Evolutionary conservation across 2,797 vertebrate species (phyloP).

Genomic region (Tapera naevia): DNA sequence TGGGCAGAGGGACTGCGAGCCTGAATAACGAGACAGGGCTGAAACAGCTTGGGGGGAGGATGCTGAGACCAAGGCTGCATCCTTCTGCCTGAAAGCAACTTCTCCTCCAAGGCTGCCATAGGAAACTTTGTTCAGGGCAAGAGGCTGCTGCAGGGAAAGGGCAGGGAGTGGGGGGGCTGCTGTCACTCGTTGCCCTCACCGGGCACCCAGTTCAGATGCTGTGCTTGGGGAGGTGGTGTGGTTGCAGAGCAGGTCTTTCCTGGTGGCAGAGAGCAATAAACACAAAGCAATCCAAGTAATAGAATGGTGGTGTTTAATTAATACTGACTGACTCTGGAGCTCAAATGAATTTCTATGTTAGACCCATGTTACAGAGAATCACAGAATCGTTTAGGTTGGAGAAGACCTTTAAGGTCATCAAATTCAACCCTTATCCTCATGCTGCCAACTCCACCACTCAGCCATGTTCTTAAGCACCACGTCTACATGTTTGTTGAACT

Average conservation of each 20-base stretch:
- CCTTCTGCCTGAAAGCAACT: not conserved
- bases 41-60: not conserved
- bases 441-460: too few relatives aligned
- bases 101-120: not conserved
- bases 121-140: not conserved
- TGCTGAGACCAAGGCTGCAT: not conserved
- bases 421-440: too few relatives aligned
- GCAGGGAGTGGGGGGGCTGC: not conserved
- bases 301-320: conserved; percentile 69
- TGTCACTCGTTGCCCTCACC: rapidly evolving
- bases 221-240: not conserved
- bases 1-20: not conserved
- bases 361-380: not conserved
- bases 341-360: conserved; percentile 67
- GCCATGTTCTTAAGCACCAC: too few relatives aligned
- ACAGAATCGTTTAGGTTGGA: too few relatives aligned
- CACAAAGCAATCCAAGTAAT: conserved; percentile 34
- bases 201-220: not conserved
- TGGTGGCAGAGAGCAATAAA: conserved; percentile 53
- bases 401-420: too few relatives aligned
- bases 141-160: not conserved
- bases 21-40: not conserved
- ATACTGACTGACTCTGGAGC: conserved; percentile 60
- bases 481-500: too few relatives aligned
- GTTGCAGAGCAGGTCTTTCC: not conserved